Conservation (phyloP, 2,113 vertebrate species). For the Bufo bufo region DNA sequence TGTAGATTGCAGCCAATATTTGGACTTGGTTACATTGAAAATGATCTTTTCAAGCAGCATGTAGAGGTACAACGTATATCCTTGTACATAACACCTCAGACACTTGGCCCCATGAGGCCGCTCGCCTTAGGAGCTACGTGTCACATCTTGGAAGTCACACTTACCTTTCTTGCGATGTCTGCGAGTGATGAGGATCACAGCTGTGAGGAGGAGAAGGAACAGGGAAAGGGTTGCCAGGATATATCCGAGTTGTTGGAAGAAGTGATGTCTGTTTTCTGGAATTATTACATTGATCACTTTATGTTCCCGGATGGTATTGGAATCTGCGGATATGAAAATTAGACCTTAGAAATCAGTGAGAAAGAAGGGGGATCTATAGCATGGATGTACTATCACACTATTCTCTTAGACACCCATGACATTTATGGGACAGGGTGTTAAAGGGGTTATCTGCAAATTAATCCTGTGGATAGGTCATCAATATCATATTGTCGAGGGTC, state of each 20-base stretch:
- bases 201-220: constrained; percentile 80
- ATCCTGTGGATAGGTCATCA: too few species aligned
- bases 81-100: background rate
- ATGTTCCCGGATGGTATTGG: constrained; percentile 71
- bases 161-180: constrained; percentile 82
- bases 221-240: constrained; percentile 87
- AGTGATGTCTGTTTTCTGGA: constrained; percentile 82
- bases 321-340: constrained; percentile 68
- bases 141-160: constrained; percentile 28
- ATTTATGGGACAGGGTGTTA: too few species aligned
- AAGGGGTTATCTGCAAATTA: too few species aligned
- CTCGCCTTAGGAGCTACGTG: background rate
- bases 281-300: constrained; percentile 90
- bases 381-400: background rate
- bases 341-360: background rate
- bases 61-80: too few species aligned
- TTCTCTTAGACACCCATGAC: background rate
- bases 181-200: constrained; percentile 78
- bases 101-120: background rate
- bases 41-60: too few species aligned
- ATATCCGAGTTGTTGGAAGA: constrained; percentile 91
- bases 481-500: too few species aligned
- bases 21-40: background rate
- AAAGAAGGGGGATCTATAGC: background rate
- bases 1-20: background rate